These are phyloP conservation scores for Trachymyrmex septentrionalis DNA, from an alignment of 1,140 invertebrate species.

Conservation along the genomic window DNA sequence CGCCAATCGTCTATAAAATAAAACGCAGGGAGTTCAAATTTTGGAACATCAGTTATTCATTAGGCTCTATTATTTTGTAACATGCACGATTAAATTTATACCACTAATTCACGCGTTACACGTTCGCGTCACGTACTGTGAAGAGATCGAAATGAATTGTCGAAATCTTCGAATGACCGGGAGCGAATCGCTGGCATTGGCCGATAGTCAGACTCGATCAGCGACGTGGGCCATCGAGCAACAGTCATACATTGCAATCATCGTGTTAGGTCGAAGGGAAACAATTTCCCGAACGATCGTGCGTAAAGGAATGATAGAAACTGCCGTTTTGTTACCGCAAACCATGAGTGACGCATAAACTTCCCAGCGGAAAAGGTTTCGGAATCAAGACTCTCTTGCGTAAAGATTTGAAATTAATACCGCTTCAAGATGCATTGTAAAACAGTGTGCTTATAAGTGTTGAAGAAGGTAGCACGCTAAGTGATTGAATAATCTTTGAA, in stretches of 20 bases:
- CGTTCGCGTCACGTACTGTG: constrained; percentile 26
- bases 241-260: neutral
- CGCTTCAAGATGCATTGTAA: neutral
- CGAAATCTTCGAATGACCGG: neutral
- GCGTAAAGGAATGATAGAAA: constrained; percentile 29
- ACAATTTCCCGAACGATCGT: constrained; percentile 47
- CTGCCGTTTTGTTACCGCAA: constrained; percentile 19
- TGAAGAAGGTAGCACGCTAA: neutral
- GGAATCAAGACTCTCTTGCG: neutral
- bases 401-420: constrained; percentile 22
- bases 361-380: neutral
- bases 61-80: constrained; percentile 34
- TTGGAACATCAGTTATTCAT: constrained; percentile 39
- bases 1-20: neutral
- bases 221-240: neutral
- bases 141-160: constrained; percentile 57
- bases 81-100: neutral
- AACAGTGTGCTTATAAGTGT: neutral
- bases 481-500: constrained; percentile 12
- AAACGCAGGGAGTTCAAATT: neutral
- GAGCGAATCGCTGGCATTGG: neutral
- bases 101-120: constrained; percentile 58
- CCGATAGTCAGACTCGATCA: constrained; percentile 45
- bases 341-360: constrained; percentile 5
- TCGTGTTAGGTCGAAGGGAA: constrained; percentile 16